These are phyloP conservation scores for Lysiphlebus fabarum DNA, from an alignment of 1,140 invertebrate species.

Conservation along the genomic window DNA sequence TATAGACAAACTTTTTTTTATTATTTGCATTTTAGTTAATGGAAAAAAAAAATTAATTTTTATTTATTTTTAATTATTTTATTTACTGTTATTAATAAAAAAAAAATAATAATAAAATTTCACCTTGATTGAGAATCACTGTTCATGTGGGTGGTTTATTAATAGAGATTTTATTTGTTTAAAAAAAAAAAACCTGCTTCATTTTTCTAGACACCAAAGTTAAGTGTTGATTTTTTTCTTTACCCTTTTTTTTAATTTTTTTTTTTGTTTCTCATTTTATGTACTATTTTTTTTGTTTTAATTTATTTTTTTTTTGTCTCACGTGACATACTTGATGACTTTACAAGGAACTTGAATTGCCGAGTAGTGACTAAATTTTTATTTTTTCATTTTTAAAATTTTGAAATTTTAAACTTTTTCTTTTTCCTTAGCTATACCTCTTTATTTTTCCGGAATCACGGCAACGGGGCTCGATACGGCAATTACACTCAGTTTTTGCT, in stretches of 20 bases:
- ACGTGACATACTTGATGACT: not conserved
- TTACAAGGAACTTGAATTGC: not conserved
- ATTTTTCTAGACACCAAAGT: too few species aligned
- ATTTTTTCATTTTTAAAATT: too few species aligned
- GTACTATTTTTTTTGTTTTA: too few species aligned
- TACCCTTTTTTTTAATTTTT: not conserved
- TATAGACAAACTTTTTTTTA: too few species aligned
- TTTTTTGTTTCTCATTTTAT: too few species aligned
- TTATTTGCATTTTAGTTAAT: too few species aligned
- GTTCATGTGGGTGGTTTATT: constrained; percentile 16
- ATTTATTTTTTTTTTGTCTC: constrained; percentile 8
- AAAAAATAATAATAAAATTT: not conserved
- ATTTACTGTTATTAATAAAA: too few species aligned
- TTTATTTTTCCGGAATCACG: constrained; percentile 18
- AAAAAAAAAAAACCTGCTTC: not conserved
- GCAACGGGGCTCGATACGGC: constrained; percentile 14
- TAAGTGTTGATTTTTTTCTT: too few species aligned
- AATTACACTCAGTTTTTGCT: constrained; percentile 19
- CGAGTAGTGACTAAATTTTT: too few species aligned
- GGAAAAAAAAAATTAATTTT: too few species aligned
- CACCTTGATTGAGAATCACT: constrained; percentile 8
- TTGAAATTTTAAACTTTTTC: not conserved
- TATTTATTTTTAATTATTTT: too few species aligned
- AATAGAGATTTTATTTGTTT: constrained; percentile 1
- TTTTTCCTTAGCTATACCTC: constrained; percentile 1